Evolutionary conservation across 2,888 invertebrate species (phyloP).

Genomic region (Nomada goodeniana): DNA sequence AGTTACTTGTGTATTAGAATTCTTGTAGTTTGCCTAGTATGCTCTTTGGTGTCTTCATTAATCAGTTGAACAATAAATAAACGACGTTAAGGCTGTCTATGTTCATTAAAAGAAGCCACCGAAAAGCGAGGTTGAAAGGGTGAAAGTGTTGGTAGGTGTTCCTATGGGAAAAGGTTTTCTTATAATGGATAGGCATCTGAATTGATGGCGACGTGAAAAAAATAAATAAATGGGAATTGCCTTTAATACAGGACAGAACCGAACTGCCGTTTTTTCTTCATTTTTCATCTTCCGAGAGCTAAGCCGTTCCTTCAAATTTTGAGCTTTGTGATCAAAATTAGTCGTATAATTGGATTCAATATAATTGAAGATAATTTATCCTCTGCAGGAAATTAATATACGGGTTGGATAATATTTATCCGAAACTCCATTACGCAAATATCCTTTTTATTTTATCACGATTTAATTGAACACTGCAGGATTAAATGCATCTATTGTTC

Average conservation of each 20-base stretch:
- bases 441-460: too few relatives aligned
- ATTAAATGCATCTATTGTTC: neutral
- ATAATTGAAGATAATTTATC: neutral
- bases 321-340: neutral
- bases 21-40: too few relatives aligned
- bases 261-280: neutral
- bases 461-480: neutral
- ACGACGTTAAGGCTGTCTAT: slow-evolving; percentile 35
- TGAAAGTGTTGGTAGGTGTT: slow-evolving; percentile 22
- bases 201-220: slow-evolving; percentile 34
- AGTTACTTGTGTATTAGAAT: too few relatives aligned
- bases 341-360: neutral
- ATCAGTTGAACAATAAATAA: slow-evolving; percentile 32
- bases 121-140: slow-evolving; percentile 15
- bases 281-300: neutral
- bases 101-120: slow-evolving; percentile 33
- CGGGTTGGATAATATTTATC: neutral
- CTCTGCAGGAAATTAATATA: neutral
- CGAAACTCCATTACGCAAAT: neutral
- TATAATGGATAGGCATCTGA: slow-evolving; percentile 30
- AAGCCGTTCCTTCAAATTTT: neutral
- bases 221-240: slow-evolving; percentile 13
- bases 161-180: slow-evolving; percentile 45
- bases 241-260: neutral
- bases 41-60: neutral